phyloP scores from a whole-genome alignment of 2,797 vertebrate species.

The Natrix natrix region DNA sequence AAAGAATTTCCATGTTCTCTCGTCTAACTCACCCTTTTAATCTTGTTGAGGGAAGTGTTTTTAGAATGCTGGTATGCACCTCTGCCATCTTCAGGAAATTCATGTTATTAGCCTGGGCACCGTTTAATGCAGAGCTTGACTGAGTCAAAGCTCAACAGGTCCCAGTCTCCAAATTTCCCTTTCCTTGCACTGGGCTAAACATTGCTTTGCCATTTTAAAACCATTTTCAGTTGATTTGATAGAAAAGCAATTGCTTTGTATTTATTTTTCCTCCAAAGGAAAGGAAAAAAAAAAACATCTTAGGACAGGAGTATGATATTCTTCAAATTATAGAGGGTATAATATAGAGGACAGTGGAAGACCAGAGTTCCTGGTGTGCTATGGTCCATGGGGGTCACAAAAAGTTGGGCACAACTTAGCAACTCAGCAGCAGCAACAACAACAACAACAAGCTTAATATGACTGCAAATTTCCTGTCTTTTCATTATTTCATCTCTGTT shows the following conservation, averaged over 20 bases:
- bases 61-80: accelerated
- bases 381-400: background rate
- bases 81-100: background rate
- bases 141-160: background rate
- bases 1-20: background rate
- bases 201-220: background rate
- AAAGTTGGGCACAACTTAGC: background rate
- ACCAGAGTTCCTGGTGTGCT: background rate
- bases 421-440: background rate
- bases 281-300: background rate
- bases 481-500: background rate
- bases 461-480: background rate
- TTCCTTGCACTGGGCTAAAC: background rate
- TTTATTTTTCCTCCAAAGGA: background rate
- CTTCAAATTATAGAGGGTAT: background rate
- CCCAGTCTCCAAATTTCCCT: background rate
- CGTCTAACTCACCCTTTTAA: background rate
- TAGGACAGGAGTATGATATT: background rate
- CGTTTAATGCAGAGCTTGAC: background rate
- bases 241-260: background rate
- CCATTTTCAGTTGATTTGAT: background rate
- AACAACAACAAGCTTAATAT: background rate
- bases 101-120: background rate
- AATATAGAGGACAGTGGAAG: too few relatives aligned
- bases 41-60: accelerated